These are phyloP conservation scores for Gryllus longicercus DNA, from an alignment of 2,888 invertebrate genomes.

Conservation along the genomic window DNA sequence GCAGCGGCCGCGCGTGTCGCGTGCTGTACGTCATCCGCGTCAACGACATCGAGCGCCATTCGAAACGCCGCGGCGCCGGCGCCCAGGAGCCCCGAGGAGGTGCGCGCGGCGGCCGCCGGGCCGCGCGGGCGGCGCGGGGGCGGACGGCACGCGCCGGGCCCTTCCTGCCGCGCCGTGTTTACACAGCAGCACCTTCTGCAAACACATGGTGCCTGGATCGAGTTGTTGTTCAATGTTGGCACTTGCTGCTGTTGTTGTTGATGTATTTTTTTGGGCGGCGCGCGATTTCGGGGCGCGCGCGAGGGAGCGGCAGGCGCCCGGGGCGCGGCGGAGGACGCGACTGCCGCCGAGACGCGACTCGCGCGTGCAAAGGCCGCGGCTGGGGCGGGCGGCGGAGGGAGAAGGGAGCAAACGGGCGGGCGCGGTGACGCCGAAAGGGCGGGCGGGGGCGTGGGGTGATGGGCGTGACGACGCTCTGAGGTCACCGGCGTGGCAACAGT, in stretches of 20 bases:
- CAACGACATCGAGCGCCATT: conserved; percentile 25
- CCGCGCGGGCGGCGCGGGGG: neutral
- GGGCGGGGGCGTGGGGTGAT: too few relatives aligned
- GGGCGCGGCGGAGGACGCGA: neutral
- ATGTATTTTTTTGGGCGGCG: conserved; percentile 3
- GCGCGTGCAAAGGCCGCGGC: too few relatives aligned
- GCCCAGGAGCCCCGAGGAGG: conserved; percentile 1
- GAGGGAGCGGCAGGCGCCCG: neutral
- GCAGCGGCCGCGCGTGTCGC: neutral
- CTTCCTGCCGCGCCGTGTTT: neutral
- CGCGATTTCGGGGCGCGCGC: neutral
- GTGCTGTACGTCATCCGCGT: neutral
- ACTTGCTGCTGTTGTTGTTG: conserved; percentile 27
- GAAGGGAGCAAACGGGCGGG: too few relatives aligned
- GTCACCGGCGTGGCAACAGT: too few relatives aligned
- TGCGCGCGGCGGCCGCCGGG: neutral
- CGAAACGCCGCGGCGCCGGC: conserved; percentile 21
- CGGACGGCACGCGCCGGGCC: neutral
- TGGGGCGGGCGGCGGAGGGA: too few relatives aligned
- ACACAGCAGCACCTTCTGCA: conserved; percentile 24
- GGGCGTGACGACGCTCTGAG: too few relatives aligned
- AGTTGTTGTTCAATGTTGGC: conserved; percentile 29
- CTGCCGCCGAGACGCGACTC: neutral
- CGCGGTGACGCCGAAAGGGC: too few relatives aligned
- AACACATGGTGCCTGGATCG: conserved; percentile 21